Percentiles rank a stretch among this genome's conserved stretches.
Conservation (phyloP, 2,797 vertebrate genomes). For the Neosalanx taihuensis region DNA sequence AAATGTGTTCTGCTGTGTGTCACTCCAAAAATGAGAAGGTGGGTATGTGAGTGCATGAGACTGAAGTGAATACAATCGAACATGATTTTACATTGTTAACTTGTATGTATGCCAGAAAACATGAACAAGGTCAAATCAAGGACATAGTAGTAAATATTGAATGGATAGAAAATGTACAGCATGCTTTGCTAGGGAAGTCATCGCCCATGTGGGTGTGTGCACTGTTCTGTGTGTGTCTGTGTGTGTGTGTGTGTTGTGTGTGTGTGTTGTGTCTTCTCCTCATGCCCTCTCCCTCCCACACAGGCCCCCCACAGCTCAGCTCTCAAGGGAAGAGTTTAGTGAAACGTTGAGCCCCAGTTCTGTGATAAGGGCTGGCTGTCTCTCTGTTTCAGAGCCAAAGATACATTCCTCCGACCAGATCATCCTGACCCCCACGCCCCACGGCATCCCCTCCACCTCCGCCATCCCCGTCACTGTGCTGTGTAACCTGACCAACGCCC, state of each 20-base stretch:
- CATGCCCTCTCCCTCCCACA: slow-evolving; percentile 56
- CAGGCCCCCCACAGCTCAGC: slow-evolving; percentile 45
- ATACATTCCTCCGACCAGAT: slow-evolving; percentile 89
- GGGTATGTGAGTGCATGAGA: not conserved
- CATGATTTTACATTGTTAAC: not conserved
- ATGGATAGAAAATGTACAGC: not conserved
- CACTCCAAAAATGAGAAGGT: not conserved
- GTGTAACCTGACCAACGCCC: slow-evolving; percentile 90
- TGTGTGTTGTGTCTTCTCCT: slow-evolving; percentile 49
- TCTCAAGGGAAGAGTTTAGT: slow-evolving; percentile 33
- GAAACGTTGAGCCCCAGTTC: slow-evolving; percentile 41
- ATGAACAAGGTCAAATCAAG: slow-evolving; percentile 2
- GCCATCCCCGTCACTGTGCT: slow-evolving; percentile 71
- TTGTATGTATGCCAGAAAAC: not conserved
- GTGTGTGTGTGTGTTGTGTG: slow-evolving; percentile 51
- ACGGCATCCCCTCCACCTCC: slow-evolving; percentile 33
- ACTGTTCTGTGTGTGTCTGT: slow-evolving; percentile 24
- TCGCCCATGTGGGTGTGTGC: slow-evolving; percentile 25
- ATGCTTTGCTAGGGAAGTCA: slow-evolving; percentile 11
- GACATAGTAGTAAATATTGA: not conserved
- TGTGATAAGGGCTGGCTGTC: slow-evolving; percentile 61
- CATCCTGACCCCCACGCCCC: slow-evolving; percentile 66
- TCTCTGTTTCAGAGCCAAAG: slow-evolving; percentile 89
- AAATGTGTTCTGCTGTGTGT: not conserved
- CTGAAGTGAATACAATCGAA: not conserved